These are phyloP conservation scores for Pomacea canaliculata DNA, from an alignment of 2,888 invertebrate species.

Conservation along the genomic window DNA sequence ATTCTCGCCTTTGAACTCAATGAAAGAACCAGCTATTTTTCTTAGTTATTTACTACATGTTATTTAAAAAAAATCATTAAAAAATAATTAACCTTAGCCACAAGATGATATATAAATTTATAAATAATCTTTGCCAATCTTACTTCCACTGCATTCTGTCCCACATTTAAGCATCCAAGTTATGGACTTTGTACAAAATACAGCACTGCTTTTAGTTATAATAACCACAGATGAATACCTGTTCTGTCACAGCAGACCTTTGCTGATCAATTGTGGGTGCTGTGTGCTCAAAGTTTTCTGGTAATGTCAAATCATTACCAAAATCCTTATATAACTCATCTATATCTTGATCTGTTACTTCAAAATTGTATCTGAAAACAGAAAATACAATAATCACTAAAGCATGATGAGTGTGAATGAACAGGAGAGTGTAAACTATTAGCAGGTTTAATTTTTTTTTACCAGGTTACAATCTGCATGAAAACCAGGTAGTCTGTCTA, in stretches of 20 bases:
- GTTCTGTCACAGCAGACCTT: neutral
- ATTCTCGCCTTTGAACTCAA: too few relatives aligned
- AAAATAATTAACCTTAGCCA: too few relatives aligned
- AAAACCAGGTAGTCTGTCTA: neutral
- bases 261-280: conserved; percentile 75
- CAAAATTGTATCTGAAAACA: conserved; percentile 77
- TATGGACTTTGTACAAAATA: too few relatives aligned
- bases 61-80: too few relatives aligned
- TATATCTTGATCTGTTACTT: conserved; percentile 83
- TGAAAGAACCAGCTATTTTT: too few relatives aligned
- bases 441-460: neutral
- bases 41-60: too few relatives aligned
- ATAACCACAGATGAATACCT: neutral
- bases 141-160: too few relatives aligned
- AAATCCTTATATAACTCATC: conserved; percentile 77
- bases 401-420: neutral
- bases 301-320: conserved; percentile 78
- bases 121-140: too few relatives aligned
- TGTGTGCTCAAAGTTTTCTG: conserved; percentile 83
- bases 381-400: neutral
- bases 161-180: too few relatives aligned
- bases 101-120: too few relatives aligned
- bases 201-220: too few relatives aligned
- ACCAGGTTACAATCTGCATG: neutral
- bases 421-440: neutral